A percentile compares a stretch with the other conserved stretches of the same genome.
These are phyloP conservation scores for Physella acuta DNA, from an alignment of 1,140 invertebrate genomes.

Conservation along the genomic window DNA sequence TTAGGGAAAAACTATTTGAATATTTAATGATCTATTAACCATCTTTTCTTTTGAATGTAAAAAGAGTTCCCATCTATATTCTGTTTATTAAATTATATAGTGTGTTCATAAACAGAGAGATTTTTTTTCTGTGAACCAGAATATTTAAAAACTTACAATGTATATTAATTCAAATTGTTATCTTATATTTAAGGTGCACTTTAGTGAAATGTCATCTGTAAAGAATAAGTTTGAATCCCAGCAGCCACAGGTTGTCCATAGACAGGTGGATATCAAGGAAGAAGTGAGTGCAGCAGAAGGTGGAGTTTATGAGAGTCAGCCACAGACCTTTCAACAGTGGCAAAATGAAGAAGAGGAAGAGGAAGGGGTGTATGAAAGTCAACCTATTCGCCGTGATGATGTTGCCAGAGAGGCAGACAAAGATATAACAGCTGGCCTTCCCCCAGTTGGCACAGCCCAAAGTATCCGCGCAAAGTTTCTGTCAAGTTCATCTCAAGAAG, in stretches of 20 bases:
- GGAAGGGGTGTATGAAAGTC: conserved; percentile 51
- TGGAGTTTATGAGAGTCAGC: conserved; percentile 27
- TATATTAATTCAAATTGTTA: not conserved
- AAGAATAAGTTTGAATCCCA: conserved; percentile 13
- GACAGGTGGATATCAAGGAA: not conserved
- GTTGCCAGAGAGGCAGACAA: conserved; percentile 43
- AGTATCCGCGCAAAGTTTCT: conserved; percentile 42
- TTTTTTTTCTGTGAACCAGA: not conserved
- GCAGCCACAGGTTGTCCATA: not conserved
- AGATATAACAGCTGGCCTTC: conserved; percentile 38
- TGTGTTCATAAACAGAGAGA: not conserved
- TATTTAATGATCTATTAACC: too few relatives aligned
- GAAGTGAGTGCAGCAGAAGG: not conserved
- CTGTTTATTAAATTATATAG: not conserved
- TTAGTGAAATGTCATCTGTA: conserved; percentile 11
- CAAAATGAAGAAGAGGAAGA: conserved; percentile 38
- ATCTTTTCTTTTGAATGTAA: too few relatives aligned
- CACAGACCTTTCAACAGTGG: conserved; percentile 34
- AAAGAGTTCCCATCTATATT: too few relatives aligned
- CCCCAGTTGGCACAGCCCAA: conserved; percentile 44
- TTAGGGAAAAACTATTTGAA: too few relatives aligned
- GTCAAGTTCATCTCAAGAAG: conserved; percentile 5
- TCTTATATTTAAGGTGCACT: not conserved
- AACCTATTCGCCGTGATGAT: conserved; percentile 39
- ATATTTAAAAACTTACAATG: not conserved